Conservation (phyloP, 2,888 invertebrate genomes). For the Leptarthrus brevirostris region DNA sequence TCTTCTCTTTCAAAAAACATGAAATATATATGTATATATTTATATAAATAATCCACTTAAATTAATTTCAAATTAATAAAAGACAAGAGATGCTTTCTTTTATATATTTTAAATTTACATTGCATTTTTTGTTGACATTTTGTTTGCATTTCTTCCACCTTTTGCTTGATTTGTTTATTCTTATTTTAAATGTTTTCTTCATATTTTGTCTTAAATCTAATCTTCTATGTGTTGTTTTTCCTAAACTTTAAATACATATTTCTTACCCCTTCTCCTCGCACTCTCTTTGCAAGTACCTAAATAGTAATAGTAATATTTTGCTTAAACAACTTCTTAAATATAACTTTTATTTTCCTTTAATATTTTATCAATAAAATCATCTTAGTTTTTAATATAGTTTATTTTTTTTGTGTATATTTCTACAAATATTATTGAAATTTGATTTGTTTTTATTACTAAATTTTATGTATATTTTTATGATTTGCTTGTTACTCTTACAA, state of each 20-base stretch:
- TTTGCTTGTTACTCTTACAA: conserved; percentile 23
- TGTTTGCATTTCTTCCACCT: background rate
- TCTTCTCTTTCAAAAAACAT: background rate
- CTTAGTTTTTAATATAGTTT: conserved; percentile 40
- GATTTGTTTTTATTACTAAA: conserved; percentile 42
- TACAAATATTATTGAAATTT: conserved; percentile 47
- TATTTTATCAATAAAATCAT: conserved; percentile 44
- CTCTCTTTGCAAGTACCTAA: conserved; percentile 10
- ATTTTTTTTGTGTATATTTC: conserved; percentile 36
- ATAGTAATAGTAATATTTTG: conserved; percentile 39
- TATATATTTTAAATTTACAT: conserved; percentile 28
- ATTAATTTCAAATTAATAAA: conserved; percentile 5
- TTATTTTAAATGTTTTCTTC: background rate
- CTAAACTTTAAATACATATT: conserved; percentile 21
- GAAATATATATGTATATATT: conserved; percentile 16
- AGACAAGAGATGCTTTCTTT: background rate
- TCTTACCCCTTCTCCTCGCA: background rate
- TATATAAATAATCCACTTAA: conserved; percentile 34
- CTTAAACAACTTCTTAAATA: conserved; percentile 44
- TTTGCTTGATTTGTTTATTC: conserved; percentile 25
- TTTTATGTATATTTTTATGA: conserved; percentile 28
- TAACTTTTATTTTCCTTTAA: conserved; percentile 35
- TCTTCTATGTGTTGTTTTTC: background rate
- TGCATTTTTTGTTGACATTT: conserved; percentile 13
- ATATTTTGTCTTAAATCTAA: conserved; percentile 19